Conservation (phyloP, 37 sponge, comb jelly and placozoan species). For the Halichondria panicea region DNA sequence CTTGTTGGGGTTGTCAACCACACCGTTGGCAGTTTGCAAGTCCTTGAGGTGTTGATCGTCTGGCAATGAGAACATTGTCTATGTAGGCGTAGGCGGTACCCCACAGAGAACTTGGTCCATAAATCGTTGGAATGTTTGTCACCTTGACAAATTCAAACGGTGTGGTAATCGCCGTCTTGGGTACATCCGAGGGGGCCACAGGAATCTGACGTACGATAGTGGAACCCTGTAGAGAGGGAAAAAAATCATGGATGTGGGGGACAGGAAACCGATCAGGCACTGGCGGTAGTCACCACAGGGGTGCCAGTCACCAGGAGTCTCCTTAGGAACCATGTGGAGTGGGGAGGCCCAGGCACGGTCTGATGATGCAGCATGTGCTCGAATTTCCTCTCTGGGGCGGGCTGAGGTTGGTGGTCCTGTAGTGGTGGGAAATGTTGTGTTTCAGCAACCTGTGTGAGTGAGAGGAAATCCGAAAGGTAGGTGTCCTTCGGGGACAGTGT, state of each 20-base stretch:
- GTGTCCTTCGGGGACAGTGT: constrained; percentile 26
- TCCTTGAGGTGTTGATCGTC: constrained; percentile 52
- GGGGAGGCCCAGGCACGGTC: constrained; percentile 67
- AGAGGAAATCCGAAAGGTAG: constrained; percentile 28
- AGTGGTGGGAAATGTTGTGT: constrained; percentile 34
- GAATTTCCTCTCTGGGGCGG: constrained; percentile 35
- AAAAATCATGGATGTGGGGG: constrained; percentile 53
- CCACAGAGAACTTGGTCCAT: constrained; percentile 68
- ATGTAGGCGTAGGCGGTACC: constrained; percentile 42
- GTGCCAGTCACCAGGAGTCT: constrained; percentile 52
- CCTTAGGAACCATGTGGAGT: constrained; percentile 67
- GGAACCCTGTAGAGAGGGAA: constrained; percentile 29
- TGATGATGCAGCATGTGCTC: constrained; percentile 74
- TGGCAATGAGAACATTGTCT: constrained; percentile 52
- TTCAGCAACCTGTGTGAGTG: constrained; percentile 24
- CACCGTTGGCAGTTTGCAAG: constrained; percentile 38
- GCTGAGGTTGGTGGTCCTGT: constrained; percentile 32
- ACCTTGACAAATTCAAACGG: constrained; percentile 64
- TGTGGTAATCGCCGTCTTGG: constrained; percentile 67
- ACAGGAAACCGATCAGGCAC: constrained; percentile 52
- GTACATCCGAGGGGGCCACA: constrained; percentile 50
- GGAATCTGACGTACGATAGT: constrained; percentile 49
- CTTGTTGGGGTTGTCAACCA: constrained; percentile 47
- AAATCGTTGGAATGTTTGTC: constrained; percentile 62
- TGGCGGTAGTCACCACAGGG: constrained; percentile 65